Base-by-base conservation (phyloP, 2,113 vertebrate genomes). In the Plecotus auritus region DNA sequence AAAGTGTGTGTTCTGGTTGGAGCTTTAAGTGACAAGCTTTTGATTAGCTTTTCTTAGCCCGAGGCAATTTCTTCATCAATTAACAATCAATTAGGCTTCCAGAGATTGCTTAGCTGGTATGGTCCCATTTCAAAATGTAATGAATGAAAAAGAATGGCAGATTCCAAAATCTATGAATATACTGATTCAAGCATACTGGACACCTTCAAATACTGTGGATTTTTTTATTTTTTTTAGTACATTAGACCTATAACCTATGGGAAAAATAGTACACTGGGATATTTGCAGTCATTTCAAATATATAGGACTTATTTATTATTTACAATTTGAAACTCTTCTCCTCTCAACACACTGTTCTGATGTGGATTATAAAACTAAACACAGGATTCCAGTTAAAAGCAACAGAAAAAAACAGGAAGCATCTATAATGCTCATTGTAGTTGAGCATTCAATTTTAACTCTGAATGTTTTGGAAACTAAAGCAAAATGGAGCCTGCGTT, bases 41-140 rank as follows among this genome's bases (percentile, higher is more conserved):
- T 97, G 92, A 95, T 94, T 96, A 94, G 14, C 93, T 42, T 96
- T 97, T 84, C 49, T 97, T 95, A 96, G 83, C 45, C 85, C 77
- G n/a, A 77, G 73, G 56, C 73, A 95, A 30, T 42, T 70, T 94
- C 88, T 95, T 94, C 80, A 96, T 94, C 37, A 91, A 85, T 95
- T 95, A 95, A 49, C 84, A 92, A 84, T 95, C 87, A 97, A 69
- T 89, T 93, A 30, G 88, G 4, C 73, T 95, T 95, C 40, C 30
- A 96, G 26, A 40, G 32, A 26, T 90, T 95, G 87, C 84, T 86
- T 70, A 85, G 37, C 1, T 17, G 91, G 26, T 23, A 78, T 88
- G 78, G 49, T 88, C 30, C 72, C 96, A 94, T 77, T 93, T 91
- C 9, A 77, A 80, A 80, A 84, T 54, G 4, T 8, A 80, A 22